Evolutionary conservation across 2,888 invertebrate species (phyloP), one percentile per base, ranked within the genome.

Genomic region (Dryomyza anilis): DNA sequence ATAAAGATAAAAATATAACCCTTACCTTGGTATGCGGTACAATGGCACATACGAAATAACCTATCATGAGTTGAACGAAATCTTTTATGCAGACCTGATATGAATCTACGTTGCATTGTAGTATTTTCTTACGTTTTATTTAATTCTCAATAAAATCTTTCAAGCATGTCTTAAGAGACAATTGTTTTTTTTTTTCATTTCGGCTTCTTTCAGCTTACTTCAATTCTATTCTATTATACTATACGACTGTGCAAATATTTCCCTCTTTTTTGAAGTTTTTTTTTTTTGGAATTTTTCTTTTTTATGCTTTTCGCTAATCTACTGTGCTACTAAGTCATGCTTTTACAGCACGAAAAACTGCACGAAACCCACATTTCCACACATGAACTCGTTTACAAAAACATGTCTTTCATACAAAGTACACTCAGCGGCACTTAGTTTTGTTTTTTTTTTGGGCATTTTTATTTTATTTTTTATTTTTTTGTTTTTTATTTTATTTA

Each of bases 91-190:
- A 55, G 23, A 50, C n/a, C n/a, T n/a, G n/a, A n/a, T n/a, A n/a
- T n/a, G n/a, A n/a, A n/a, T 50, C 23, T 23, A 2, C 23, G 10
- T 50, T 33, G 36, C 19, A 52, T 50, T 25, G 23, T 50, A 19
- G 6, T 33, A 12, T 12, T 27, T 50, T 50, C 25, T 50, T 27
- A 14, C n/a, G 50, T 4, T 25, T 50, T 43, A 7, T 52, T 33
- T 58, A 74, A 76, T 74, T 76, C 76, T 76, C 78, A 76, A 76
- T 76, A 77, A 76, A 76, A 78, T 77, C 76, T 78, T 77, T 74
- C 75, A 73, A 76, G 78, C 78, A 73, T 76, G 78, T 78, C 76
- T 75, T 77, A 73, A 77, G 73, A 75, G 76, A 58, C 25, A 57
- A 33, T 63, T 55, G 46, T 58, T 52, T 23, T 43, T 46, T n/a